Evolutionary conservation across 2,797 vertebrate genomes (phyloP).

Genomic region (Hippocampus kuda): DNA sequence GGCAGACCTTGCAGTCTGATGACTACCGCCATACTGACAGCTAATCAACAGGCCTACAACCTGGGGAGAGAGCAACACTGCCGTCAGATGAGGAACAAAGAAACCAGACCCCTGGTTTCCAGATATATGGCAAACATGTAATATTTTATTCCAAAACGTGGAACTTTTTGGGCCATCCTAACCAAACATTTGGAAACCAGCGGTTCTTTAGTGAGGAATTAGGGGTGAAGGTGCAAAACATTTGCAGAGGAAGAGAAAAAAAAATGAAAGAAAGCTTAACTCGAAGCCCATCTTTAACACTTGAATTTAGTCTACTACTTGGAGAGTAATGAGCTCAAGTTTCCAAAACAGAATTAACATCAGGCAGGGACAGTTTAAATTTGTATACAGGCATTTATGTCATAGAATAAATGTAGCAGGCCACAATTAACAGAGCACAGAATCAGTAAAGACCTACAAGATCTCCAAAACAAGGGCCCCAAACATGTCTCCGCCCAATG

Average conservation of each 20-base stretch:
- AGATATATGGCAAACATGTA: conserved; percentile 21
- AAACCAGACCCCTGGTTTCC: conserved; percentile 40
- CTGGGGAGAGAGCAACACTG: conserved; percentile 99
- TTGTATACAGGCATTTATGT: background rate
- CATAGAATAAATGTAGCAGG: background rate
- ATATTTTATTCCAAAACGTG: conserved; percentile 2
- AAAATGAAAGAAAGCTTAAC: conserved; percentile 5
- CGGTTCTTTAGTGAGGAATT: conserved; percentile 14
- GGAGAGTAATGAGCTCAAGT: background rate
- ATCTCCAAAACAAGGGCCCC: background rate
- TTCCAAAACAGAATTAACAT: background rate
- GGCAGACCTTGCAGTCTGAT: conserved; percentile 99
- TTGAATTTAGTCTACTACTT: background rate
- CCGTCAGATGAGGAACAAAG: conserved; percentile 68
- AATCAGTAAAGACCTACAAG: background rate
- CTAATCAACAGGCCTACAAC: conserved; percentile 75
- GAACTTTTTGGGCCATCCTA: conserved; percentile 7
- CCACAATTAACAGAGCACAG: background rate
- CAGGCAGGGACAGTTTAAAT: background rate
- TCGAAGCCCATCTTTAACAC: conserved; percentile 5
- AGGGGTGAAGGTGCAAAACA: background rate
- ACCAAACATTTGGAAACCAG: conserved; percentile 46
- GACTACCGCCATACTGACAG: conserved; percentile 99
- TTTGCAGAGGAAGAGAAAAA: conserved; percentile 4
- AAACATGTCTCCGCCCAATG: background rate